Evolutionary conservation across 2,113 vertebrate genomes (phyloP).

Genomic region (Oplegnathus fasciatus): DNA sequence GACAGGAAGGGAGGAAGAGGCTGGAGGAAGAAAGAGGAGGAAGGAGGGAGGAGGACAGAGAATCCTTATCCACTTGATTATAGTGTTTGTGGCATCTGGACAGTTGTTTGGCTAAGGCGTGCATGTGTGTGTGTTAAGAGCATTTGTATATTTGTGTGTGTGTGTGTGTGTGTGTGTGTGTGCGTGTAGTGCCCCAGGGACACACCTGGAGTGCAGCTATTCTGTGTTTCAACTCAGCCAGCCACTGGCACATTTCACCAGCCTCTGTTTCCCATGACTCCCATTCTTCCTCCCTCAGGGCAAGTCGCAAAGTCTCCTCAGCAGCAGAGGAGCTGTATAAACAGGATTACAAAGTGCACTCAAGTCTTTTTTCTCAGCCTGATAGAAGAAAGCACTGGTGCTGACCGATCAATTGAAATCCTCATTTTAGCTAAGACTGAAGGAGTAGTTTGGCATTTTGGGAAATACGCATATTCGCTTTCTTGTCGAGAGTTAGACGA

Average conservation of each 20-base stretch:
- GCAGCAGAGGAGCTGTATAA: constrained; percentile 40
- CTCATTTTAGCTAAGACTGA: background rate
- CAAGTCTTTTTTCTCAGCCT: background rate
- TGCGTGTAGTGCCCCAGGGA: constrained; percentile 57
- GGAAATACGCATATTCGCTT: background rate
- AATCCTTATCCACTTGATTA: constrained; percentile 72
- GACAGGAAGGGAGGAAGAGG: constrained; percentile 61
- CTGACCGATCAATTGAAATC: background rate
- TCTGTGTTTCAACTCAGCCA: constrained; percentile 52
- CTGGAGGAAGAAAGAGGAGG: constrained; percentile 39
- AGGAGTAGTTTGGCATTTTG: background rate
- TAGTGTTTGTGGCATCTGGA: constrained; percentile 74
- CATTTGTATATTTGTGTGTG: constrained; percentile 22
- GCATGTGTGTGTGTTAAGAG: constrained; percentile 4
- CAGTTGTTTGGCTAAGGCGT: constrained; percentile 65
- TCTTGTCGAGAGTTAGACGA: background rate
- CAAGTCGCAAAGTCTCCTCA: constrained; percentile 51
- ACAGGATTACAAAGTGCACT: constrained; percentile 46
- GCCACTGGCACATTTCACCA: constrained; percentile 67
- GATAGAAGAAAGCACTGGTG: background rate
- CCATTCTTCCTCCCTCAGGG: constrained; percentile 53
- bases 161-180: constrained; percentile 33
- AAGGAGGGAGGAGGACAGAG: constrained; percentile 31
- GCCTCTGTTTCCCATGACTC: constrained; percentile 71
- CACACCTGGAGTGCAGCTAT: constrained; percentile 77